These are phyloP conservation scores for Canis aureus DNA, from an alignment of 2,113 vertebrate genomes.

Conservation along the genomic window DNA sequence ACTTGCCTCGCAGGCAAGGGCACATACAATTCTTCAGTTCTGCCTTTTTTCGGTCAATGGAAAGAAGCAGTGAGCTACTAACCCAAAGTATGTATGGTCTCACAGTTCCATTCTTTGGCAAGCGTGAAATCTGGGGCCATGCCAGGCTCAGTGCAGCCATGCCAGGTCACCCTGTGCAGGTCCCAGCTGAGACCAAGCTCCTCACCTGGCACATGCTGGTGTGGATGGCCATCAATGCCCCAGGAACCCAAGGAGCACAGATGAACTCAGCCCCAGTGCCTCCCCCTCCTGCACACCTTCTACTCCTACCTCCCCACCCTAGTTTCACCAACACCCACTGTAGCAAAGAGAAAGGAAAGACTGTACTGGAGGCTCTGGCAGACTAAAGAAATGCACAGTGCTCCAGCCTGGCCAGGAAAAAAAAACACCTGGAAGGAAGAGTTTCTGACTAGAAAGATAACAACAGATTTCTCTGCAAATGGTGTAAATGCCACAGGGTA, in stretches of 20 bases:
- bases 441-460: background rate
- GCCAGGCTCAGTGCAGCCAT: background rate
- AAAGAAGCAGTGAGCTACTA: slow-evolving; percentile 13
- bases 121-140: background rate
- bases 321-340: background rate
- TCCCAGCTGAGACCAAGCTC: background rate
- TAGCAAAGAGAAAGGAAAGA: background rate
- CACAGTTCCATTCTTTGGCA: slow-evolving; percentile 16
- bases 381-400: background rate
- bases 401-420: background rate
- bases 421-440: background rate
- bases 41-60: background rate
- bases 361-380: background rate
- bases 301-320: background rate
- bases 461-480: background rate
- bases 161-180: background rate
- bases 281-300: background rate
- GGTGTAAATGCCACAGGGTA: background rate
- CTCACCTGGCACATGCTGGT: background rate
- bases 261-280: background rate
- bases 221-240: background rate
- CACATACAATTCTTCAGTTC: background rate
- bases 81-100: background rate
- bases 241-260: background rate
- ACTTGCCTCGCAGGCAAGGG: background rate